Evolutionary conservation across 2,797 vertebrate species (phyloP), one percentile per base, ranked within the genome.

Genomic region (Hydrocynus forskahlii): DNA sequence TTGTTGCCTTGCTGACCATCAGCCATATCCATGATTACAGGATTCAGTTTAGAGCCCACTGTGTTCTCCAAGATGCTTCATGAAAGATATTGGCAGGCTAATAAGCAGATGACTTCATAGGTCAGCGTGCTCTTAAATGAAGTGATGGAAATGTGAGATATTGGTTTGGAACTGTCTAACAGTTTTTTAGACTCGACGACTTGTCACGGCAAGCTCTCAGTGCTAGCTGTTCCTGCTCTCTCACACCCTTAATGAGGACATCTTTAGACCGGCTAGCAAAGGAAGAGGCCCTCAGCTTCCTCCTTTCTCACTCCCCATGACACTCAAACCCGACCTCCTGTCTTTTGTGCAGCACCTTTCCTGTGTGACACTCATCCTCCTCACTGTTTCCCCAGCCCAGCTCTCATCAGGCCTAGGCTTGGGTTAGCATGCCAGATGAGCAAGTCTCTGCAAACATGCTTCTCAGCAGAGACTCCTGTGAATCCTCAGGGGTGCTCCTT

Each of bases 201-300:
- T 62, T 70, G 55, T 52, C 64, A 76, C 8, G 75, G 73, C 75
- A 55, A 25, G 81, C 75, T 66, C 57, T 70, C 38, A n/a, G 17
- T 62, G 40, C 81, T 72, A 38, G 70, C 50, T n/a, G n/a, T 50
- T 63, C n/a, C 38, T 70, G 69, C 66, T 76, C 45, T 82, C 52
- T 79, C 50, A 60, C 75, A 78, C 70, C 57, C 64, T 75, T 86
- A 81, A 83, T 79, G 72, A 81, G 66, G 21, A 17, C 73, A 64
- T 81, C 62, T 59, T 75, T 78, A 64, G 67, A 63, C 25, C 40
- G 13, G 19, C 38, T 63, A 21, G 64, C 60, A 25, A 21, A 59
- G 38, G 79, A 79, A 54, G 25, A 59, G 19, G 12, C 70, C 6
- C 38, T 29, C 66, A 17, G 66, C 19, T 77, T 78, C 45, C 75